Conservation (phyloP, 1,140 invertebrate species). For the Cydia strobilella region DNA sequence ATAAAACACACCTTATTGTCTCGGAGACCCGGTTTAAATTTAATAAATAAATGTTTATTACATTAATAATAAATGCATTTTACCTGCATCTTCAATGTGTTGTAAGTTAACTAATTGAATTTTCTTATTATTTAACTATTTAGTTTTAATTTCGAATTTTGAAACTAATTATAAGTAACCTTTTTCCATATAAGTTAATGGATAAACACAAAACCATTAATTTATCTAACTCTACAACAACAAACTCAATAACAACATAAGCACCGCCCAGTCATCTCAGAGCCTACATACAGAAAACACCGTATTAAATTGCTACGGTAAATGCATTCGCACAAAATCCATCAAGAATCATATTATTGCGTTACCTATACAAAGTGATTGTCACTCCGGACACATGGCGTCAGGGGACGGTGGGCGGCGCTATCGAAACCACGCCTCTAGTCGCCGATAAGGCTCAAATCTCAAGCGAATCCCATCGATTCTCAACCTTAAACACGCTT, state of each 20-base stretch:
- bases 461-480: conserved; percentile 61
- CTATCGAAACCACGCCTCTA: conserved; percentile 61
- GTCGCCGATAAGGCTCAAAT: conserved; percentile 69
- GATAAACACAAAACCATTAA: background rate
- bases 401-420: conserved; percentile 61
- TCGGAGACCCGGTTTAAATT: no score
- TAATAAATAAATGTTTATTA: no score
- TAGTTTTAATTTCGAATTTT: background rate
- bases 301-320: conserved; percentile 64
- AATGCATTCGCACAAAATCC: conserved; percentile 77
- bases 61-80: no score
- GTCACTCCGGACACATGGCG: conserved; percentile 71
- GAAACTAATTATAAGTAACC: background rate
- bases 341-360: conserved; percentile 79
- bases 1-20: no score
- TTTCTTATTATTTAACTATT: no score
- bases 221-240: background rate
- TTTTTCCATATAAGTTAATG: background rate
- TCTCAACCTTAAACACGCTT: conserved; percentile 64
- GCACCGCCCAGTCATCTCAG: background rate
- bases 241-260: background rate
- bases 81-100: no score
- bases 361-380: conserved; percentile 80
- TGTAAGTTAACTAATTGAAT: no score
- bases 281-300: conserved; percentile 36